phyloP scores from a whole-genome alignment of 2,888 invertebrate species.

The Crepidodera aurea region DNA sequence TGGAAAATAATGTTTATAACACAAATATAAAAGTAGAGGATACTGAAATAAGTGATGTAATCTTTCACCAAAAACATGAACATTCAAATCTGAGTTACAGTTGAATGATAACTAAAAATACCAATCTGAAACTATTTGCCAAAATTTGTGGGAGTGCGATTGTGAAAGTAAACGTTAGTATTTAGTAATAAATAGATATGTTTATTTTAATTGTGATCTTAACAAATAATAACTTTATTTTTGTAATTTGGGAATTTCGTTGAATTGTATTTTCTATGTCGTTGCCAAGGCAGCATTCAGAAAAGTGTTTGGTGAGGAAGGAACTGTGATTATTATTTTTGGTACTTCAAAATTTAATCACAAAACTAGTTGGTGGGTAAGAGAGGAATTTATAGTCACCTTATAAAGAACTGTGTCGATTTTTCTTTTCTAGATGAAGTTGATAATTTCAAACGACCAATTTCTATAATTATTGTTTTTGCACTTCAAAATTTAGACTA shows the following conservation, averaged over 20 bases:
- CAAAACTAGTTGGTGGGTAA: no score
- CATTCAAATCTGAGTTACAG: slow-evolving; percentile 25
- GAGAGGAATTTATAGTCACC: no score
- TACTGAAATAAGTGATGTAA: slow-evolving; percentile 23
- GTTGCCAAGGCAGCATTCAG: no score
- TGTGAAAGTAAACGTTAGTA: slow-evolving; percentile 3
- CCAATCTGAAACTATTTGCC: slow-evolving; percentile 16
- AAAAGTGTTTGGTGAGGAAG: no score
- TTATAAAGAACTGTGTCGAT: no score
- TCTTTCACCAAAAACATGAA: slow-evolving; percentile 33
- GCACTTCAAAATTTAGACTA: no score
- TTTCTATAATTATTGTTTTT: no score
- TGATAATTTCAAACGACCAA: no score
- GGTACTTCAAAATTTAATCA: no score
- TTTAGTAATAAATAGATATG: neutral
- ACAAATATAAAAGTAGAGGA: slow-evolving; percentile 26
- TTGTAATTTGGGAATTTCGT: neutral
- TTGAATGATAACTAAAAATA: slow-evolving; percentile 38
- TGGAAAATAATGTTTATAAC: slow-evolving; percentile 18
- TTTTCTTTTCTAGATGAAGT: no score
- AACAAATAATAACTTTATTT: neutral
- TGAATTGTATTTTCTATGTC: no score
- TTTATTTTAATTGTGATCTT: neutral
- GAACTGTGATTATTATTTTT: no score
- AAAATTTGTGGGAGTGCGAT: slow-evolving; percentile 28